Conservation (phyloP, 2,797 vertebrate genomes). For the Sarcoramphus papa region DNA sequence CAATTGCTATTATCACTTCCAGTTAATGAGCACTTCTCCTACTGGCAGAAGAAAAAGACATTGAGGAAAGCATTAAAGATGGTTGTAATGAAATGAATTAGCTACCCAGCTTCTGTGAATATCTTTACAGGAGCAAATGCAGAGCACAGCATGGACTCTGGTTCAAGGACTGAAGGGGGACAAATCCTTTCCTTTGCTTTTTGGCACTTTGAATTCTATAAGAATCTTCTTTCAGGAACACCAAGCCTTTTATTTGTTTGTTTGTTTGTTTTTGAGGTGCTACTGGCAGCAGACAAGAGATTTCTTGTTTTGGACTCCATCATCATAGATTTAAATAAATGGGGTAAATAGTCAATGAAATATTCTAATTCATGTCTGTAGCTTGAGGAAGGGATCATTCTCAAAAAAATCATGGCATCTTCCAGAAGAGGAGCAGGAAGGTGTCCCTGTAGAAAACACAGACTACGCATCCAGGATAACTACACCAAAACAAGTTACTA, state of each 20-base stretch:
- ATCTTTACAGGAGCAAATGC: background rate
- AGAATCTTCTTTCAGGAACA: background rate
- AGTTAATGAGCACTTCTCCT: background rate
- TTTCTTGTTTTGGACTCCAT: background rate
- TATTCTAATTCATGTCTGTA: background rate
- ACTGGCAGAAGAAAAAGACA: background rate
- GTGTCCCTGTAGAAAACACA: background rate
- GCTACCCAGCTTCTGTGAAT: background rate
- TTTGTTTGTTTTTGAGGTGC: background rate
- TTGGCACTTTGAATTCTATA: background rate
- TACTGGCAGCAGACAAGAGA: background rate
- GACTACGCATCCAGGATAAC: background rate
- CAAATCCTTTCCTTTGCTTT: background rate
- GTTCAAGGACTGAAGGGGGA: background rate
- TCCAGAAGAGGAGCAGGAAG: background rate
- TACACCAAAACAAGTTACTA: background rate
- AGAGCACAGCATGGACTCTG: background rate
- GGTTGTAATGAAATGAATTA: background rate
- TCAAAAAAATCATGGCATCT: background rate
- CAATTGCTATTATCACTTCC: background rate
- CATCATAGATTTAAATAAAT: background rate
- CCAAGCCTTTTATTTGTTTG: accelerated
- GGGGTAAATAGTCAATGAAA: background rate
- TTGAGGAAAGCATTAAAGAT: background rate
- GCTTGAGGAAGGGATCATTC: background rate